Percentiles rank a stretch among this genome's conserved stretches.
Evolutionary conservation across 2,888 invertebrate genomes (phyloP).

Genomic region (Nematopogon swammerdamellus): DNA sequence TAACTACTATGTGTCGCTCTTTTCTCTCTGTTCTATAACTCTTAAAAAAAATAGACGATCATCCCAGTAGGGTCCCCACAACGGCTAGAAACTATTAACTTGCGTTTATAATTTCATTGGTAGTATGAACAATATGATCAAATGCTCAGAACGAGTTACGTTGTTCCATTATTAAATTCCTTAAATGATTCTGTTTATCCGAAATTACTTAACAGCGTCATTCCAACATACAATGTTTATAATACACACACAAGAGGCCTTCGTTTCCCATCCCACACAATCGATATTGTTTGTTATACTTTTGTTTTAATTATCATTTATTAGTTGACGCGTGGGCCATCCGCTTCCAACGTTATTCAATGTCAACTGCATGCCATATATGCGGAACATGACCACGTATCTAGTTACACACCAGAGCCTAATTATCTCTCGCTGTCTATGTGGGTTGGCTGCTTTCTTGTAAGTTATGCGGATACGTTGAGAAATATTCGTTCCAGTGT

Average conservation of each 20-base stretch:
- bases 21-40: too few species aligned
- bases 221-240: too few species aligned
- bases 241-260: not conserved
- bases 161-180: too few species aligned
- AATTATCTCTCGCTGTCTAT: not conserved
- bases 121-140: too few species aligned
- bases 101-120: too few species aligned
- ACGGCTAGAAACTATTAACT: too few species aligned
- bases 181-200: too few species aligned
- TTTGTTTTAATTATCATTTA: conserved; percentile 4
- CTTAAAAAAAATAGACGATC: too few species aligned
- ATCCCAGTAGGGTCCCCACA: too few species aligned
- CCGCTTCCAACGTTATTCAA: not conserved
- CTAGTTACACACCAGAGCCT: not conserved
- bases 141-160: too few species aligned
- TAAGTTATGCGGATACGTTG: not conserved
- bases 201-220: too few species aligned
- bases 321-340: not conserved
- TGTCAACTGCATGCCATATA: not conserved
- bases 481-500: not conserved
- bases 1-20: too few species aligned
- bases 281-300: conserved; percentile 1
- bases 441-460: not conserved
- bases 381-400: not conserved
- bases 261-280: not conserved